Conservation (phyloP, 2,888 invertebrate genomes). For the Bembecia ichneumoniformis region DNA sequence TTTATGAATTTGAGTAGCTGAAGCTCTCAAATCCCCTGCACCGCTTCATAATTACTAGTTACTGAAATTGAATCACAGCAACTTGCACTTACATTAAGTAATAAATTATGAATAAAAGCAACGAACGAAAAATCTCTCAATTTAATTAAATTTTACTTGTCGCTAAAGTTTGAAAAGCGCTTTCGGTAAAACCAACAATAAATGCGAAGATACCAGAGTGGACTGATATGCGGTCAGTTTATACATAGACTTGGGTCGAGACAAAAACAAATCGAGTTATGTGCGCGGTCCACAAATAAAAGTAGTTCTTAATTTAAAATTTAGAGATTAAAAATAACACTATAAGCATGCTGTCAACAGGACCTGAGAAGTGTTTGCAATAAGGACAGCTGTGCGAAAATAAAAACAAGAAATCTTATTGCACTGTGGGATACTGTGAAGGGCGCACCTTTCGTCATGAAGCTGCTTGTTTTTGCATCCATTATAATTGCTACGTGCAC, state of each 20-base stretch:
- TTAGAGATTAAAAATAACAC: background rate
- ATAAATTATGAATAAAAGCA: no score
- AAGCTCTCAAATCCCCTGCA: no score
- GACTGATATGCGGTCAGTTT: background rate
- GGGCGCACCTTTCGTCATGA: slow-evolving; percentile 34
- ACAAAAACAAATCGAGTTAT: background rate
- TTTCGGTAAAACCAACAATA: background rate
- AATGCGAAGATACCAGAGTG: background rate
- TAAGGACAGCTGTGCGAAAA: background rate
- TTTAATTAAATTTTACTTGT: no score
- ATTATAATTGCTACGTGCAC: slow-evolving; percentile 17
- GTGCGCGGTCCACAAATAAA: background rate
- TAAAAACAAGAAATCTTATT: background rate
- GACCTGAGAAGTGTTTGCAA: background rate
- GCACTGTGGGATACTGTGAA: background rate
- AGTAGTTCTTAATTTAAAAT: background rate
- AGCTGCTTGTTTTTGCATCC: slow-evolving; percentile 25
- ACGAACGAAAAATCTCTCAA: no score
- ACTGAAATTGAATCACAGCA: no score
- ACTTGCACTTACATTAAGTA: no score
- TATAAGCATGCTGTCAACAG: background rate
- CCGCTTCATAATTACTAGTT: no score
- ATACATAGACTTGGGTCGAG: background rate
- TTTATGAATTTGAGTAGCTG: no score
- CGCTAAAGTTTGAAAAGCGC: background rate